Evolutionary conservation across 1,140 invertebrate species (phyloP), one percentile per base, ranked within the genome.

Genomic region (Sarcophaga peregrina): DNA sequence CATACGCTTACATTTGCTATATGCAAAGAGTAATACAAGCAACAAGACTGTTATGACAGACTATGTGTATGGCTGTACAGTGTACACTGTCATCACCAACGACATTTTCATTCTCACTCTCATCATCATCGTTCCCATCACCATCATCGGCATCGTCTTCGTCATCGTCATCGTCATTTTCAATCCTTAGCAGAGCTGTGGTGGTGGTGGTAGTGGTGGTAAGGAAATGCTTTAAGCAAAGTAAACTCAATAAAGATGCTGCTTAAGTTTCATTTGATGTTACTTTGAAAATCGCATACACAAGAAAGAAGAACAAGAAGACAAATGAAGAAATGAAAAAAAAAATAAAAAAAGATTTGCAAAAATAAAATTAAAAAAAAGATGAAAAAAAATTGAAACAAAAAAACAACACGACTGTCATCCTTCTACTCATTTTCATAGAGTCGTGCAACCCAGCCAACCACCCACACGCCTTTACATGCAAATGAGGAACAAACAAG

Each of bases 211-310:
- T n/a, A 76, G 45, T 48, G 5, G 25, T 47, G 47, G 15, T 50
- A 20, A 78, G 75, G 75, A 78, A 78, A 50, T 78, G 75, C 75
- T 78, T 78, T 50, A 78, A 78, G 75, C 75, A 78, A 78, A 78
- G 75, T 78, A 78, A 78, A 78, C 75, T 78, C 75, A 78, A 78
- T 78, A 78, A 78, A 78, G 75, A 78, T 78, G 75, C 75, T 78
- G 75, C 75, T 78, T 50, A 78, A 78, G 75, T 78, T 78, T 78
- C 75, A 78, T 78, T 78, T 78, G 75, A 78, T 78, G 75, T 78
- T 68, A 68, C 62, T 68, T 68, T 37, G 25, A 37, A 37, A 37
- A 37, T 37, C 25, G n/a, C n/a, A n/a, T n/a, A 37, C 4, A 37
- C 25, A 37, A 37, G 25, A 1, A 37, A 37, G 25, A 37, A 37